Evolutionary conservation across 2,797 vertebrate genomes (phyloP).

Genomic region (Florisuga fusca): DNA sequence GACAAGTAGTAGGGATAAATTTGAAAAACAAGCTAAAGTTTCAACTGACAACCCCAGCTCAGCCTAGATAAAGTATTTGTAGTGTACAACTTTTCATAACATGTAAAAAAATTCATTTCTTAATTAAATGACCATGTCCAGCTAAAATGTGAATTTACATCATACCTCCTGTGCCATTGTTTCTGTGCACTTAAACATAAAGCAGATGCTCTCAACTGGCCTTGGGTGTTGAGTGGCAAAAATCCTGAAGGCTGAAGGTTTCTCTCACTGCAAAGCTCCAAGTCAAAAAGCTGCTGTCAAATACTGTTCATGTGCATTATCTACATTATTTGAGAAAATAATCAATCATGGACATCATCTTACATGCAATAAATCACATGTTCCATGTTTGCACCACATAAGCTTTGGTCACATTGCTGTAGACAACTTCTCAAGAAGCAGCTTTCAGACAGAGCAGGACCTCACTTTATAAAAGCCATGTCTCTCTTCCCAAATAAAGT

Average conservation of each 20-base stretch:
- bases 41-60: background rate
- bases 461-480: background rate
- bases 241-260: background rate
- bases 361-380: background rate
- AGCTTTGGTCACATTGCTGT: background rate
- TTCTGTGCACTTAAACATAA: background rate
- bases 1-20: background rate
- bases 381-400: background rate
- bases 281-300: background rate
- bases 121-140: background rate
- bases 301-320: background rate
- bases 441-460: background rate
- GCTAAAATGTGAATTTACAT: background rate
- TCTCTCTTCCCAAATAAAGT: background rate
- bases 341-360: background rate
- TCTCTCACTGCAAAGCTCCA: background rate
- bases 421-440: background rate
- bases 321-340: background rate
- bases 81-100: background rate
- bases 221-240: background rate
- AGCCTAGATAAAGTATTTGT: background rate
- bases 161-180: background rate
- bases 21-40: background rate
- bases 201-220: background rate
- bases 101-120: background rate